phyloP scores from a whole-genome alignment of 2,113 vertebrate genomes.

The Anser cygnoides region DNA sequence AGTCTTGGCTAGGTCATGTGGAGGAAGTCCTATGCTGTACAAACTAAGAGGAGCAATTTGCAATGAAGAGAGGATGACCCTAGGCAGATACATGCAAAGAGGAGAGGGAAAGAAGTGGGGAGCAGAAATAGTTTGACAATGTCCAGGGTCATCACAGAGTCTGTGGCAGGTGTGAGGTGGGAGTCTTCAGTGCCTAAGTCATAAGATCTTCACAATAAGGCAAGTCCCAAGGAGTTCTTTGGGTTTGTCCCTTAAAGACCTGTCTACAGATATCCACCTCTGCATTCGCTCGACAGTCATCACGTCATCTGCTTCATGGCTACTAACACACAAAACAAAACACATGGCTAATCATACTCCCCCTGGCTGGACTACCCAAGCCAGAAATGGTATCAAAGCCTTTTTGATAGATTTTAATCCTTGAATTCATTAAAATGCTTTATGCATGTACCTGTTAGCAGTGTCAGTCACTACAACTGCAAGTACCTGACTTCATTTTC shows the following conservation, averaged over 20 bases:
- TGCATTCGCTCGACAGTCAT: background rate
- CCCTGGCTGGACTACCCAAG: background rate
- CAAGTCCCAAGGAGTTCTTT: background rate
- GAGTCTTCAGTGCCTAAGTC: background rate
- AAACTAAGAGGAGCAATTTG: background rate
- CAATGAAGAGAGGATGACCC: background rate
- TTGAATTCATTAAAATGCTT: background rate
- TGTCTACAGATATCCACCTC: background rate
- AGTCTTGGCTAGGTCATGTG: background rate
- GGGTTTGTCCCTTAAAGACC: background rate
- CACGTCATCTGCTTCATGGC: background rate
- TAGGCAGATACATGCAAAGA: background rate
- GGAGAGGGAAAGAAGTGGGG: background rate
- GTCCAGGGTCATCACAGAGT: background rate
- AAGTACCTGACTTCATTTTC: background rate
- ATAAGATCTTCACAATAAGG: background rate
- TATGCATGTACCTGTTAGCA: background rate
- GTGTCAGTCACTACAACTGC: background rate
- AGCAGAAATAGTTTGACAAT: background rate
- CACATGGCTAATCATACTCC: background rate
- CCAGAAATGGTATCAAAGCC: background rate
- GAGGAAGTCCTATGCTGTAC: background rate
- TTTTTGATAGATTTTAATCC: background rate
- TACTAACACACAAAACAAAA: background rate
- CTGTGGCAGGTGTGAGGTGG: background rate